Evolutionary conservation across 2,113 vertebrate genomes (phyloP).

Genomic region (Donacobius atricapilla): DNA sequence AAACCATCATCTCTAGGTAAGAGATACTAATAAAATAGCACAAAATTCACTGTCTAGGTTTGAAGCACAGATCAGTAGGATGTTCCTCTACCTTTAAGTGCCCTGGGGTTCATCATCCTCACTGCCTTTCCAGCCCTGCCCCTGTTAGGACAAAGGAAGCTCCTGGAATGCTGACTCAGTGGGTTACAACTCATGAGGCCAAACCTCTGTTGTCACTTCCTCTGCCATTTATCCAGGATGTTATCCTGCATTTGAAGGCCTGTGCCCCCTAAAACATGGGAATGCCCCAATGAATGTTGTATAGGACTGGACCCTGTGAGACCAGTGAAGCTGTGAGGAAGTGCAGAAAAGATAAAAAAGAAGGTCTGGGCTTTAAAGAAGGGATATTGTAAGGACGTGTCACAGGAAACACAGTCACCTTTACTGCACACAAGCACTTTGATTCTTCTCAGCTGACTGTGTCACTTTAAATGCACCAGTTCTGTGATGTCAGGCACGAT

Average conservation of each 20-base stretch:
- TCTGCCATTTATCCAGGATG: background rate
- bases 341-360: background rate
- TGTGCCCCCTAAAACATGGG: background rate
- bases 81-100: background rate
- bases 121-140: background rate
- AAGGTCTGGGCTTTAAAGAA: background rate
- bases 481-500: background rate
- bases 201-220: background rate
- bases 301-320: background rate
- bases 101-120: background rate
- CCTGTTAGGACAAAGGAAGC: background rate
- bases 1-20: background rate
- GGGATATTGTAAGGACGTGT: background rate
- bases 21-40: background rate
- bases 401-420: background rate
- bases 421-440: background rate
- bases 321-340: background rate
- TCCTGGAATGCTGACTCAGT: background rate
- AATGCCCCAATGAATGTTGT: background rate
- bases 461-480: background rate
- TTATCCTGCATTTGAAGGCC: background rate
- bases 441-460: background rate
- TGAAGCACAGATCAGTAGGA: background rate
- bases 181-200: background rate
- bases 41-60: background rate